Base-by-base conservation (phyloP, 1,140 invertebrate genomes). In the Coboldia fuscipes region DNA sequence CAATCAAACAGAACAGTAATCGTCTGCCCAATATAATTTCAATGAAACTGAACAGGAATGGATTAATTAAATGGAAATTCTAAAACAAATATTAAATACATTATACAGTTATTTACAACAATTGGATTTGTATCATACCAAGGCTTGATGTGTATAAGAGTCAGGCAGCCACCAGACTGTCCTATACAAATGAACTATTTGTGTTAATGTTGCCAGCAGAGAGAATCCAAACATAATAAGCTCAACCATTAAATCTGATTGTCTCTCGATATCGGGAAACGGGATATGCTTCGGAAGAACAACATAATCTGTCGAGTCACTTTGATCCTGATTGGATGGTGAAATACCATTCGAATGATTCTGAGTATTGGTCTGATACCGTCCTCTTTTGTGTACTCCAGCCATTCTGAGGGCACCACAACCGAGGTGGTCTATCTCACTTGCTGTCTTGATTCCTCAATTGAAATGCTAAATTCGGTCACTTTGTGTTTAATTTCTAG, bases 91-190 rank as follows among this genome's bases (percentile, higher is more conserved):
- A 5, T 31, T 39, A 32, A 36, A 35, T 56, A 59, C 20, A 35
- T 29, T 37, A 35, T 22, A 26, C 13, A 16, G 34, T 17, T 14
- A 15, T 37, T 14, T 31, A 4, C 4, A 7, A 39, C 26, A 19
- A 34, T 17, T 7, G 6, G 18, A 27, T 14, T 15, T 15, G 20
- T 47, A 35, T 60, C 66, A 60, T 62, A 92, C 88, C 72, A 94
- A 72, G 42, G 78, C 75, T 58, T 85, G 80, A 43, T 71, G 72
- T 41, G 75, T 83, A 50, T 88, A 76, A 3, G 86, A 89, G 45
- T 94, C 74, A 13, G 86, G 84, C 17, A 96, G 54, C 90, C 92
- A 97, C 84, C 88, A 97, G n/a, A 89, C 78, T 21, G 86, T 93
- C 39, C 82, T 72, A 51, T 97, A 97, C 8, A 97, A 62, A 61